Evolutionary conservation across 2,888 invertebrate genomes (phyloP), one percentile per base, ranked within the genome.

Genomic region (Noctua janthe): DNA sequence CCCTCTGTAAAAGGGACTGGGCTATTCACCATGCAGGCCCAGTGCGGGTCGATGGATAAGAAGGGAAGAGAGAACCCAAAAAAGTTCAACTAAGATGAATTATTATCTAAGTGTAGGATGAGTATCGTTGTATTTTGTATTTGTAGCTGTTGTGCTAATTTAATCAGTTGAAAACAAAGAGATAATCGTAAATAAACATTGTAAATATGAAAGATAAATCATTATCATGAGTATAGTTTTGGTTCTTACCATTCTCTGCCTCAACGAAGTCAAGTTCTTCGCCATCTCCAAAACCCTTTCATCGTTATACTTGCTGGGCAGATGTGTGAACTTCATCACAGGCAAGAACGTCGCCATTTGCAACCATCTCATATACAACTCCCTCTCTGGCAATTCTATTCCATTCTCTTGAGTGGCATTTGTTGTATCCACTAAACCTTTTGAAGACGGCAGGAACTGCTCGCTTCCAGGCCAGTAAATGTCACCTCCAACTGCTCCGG

Each of bases 401-500:
- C 93, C 96, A 78, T 96, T 97, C 64, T 96, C 97, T 77, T 96
- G 94, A 0, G 95, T 95, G 0, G 92, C 87, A 72, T 95, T 96
- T 11, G 91, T 93, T 23, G 86, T 90, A 62, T 95, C 96, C 73
- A 92, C 85, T 20, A 91, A 95, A 76, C 96, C 97, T 90, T 96
- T 97, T 76, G 97, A 97, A 81, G 94, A 97, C 73, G 97, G 96
- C 84, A 96, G 93, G 91, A 96, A 97, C 81, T 97, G 97, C 35
- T 97, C 97, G 71, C 96, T 96, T 2, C 97, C 97, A 5, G 98
- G 97, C 84, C 98, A 97, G 73, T 98, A 97, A 67, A 98, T 98
- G 90, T 99, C 99, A 0, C 99, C 99, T 0, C 99, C 99, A 0
- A 99, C 99, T 8, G 99, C 98, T 0, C 99, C 99, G 0, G 99